Evolutionary conservation across 2,113 vertebrate genomes (phyloP), one percentile per base, ranked within the genome.

Genomic region (Erythrolamprus reginae): DNA sequence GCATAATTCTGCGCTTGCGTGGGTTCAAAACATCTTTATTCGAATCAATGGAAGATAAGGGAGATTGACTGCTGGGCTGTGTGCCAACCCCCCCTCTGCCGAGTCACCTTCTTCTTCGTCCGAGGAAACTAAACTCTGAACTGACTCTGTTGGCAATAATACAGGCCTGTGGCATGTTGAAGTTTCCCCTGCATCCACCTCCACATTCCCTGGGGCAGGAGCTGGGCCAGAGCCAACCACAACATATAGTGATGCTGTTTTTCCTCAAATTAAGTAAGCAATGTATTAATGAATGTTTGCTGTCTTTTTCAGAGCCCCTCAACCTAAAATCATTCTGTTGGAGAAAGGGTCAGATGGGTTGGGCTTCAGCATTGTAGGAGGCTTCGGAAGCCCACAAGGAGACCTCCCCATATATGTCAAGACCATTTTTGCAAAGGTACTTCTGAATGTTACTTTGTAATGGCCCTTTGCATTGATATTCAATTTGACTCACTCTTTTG

Each of bases 321-420:
- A 97, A 86, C 97, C 98, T 92, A 98, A 97, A 95, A 97, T 96
- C 95, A 98, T 99, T 96, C 96, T 96, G 92, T 97, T 99, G 97
- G 98, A 98, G 96, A 99, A 99, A 97, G 98, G 98, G 87, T 97
- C 97, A n/a, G 98, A 99, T 94, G 99, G 99, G 82, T 97, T 99
- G 88, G 99, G 99, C 95, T 99, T 99, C 97, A 99, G 98, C 96
- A 98, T 99, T 93, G 98, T 99, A 10, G 99, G 99, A 15, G 99
- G 99, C 13, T 98, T 98, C 77, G 98, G 99, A 91, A 99, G 98
- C 96, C 98, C 99, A 88, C 99, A 99, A 53, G 98, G 99, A 97
- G 99, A 99, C 96, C 98, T 99, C 95, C 99, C 99, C 42, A 99
- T 99, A 96, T 99, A 99, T 94, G 98, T 99, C 95, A 99, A 99